Percentiles rank a stretch among this genome's conserved stretches.
phyloP scores from a whole-genome alignment of 1,140 invertebrate genomes.

The Meloidogyne floridensis region DNA sequence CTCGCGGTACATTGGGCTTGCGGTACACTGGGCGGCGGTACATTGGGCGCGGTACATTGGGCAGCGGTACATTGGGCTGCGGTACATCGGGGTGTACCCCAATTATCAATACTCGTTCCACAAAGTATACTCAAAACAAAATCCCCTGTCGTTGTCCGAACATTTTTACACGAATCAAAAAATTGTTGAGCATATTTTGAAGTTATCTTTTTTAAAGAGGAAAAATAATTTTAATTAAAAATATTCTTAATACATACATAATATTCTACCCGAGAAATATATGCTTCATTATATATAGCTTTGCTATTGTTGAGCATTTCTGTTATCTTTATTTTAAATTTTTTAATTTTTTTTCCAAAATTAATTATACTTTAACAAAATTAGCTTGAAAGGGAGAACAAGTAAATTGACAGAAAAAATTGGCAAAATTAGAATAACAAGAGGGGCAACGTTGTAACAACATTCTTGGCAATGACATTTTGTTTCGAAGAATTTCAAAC shows the following conservation, averaged over 20 bases:
- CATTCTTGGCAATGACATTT: conserved; percentile 54
- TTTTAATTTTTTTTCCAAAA: background rate
- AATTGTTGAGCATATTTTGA: conserved; percentile 43
- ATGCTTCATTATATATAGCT: conserved; percentile 34
- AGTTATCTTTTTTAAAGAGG: background rate
- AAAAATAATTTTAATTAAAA: too few species aligned
- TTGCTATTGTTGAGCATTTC: conserved; percentile 28
- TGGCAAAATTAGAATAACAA: conserved; percentile 57
- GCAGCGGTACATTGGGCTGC: too few species aligned
- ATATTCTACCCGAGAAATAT: conserved; percentile 45
- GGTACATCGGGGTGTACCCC: too few species aligned
- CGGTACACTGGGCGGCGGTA: too few species aligned
- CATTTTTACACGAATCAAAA: conserved; percentile 56
- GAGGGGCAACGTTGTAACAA: conserved; percentile 52
- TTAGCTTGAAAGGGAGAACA: conserved; percentile 79
- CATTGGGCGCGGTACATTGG: too few species aligned
- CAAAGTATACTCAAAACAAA: conserved; percentile 46
- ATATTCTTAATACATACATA: conserved; percentile 23
- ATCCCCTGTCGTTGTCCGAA: conserved; percentile 45
- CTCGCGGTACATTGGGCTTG: too few species aligned
- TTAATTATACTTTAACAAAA: conserved; percentile 72
- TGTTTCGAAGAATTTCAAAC: conserved; percentile 48
- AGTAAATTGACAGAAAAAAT: conserved; percentile 71
- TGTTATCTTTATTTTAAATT: conserved; percentile 1
- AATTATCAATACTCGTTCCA: conserved; percentile 48